These are phyloP conservation scores for Calameuta idolon DNA, from an alignment of 2,888 invertebrate genomes.

Conservation along the genomic window DNA sequence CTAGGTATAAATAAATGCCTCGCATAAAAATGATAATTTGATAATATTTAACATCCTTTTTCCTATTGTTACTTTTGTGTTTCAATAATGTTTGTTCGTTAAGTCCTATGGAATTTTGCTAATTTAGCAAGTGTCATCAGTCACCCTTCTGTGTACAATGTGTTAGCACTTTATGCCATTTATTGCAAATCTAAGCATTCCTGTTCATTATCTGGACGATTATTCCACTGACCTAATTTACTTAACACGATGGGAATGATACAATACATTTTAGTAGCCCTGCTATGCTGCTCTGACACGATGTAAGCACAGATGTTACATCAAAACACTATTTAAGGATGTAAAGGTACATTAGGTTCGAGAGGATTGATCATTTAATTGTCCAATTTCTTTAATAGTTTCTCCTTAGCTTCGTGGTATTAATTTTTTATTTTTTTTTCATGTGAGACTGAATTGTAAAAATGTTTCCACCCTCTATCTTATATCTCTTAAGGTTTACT, in stretches of 20 bases:
- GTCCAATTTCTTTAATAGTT: not conserved
- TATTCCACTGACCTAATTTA: not conserved
- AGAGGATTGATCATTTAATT: not conserved
- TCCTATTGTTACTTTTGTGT: not conserved
- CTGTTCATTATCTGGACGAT: not conserved
- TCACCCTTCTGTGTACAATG: not conserved
- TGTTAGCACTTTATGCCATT: not conserved
- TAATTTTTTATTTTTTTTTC: too few relatives aligned
- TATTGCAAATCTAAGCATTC: not conserved
- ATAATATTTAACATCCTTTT: not conserved
- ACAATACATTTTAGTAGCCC: not conserved
- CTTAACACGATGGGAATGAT: not conserved
- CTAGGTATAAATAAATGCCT: not conserved
- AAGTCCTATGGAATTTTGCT: not conserved
- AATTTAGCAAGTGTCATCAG: not conserved
- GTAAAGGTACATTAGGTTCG: not conserved
- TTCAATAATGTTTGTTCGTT: not conserved
- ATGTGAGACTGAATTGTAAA: too few relatives aligned
- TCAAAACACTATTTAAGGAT: not conserved
- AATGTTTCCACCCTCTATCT: too few relatives aligned
- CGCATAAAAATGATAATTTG: not conserved
- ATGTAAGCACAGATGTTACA: not conserved
- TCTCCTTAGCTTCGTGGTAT: not conserved
- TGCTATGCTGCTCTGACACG: not conserved
- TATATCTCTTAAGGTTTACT: too few relatives aligned